These are phyloP conservation scores for Aplocera efformata DNA, from an alignment of 2,888 invertebrate genomes.

Conservation along the genomic window DNA sequence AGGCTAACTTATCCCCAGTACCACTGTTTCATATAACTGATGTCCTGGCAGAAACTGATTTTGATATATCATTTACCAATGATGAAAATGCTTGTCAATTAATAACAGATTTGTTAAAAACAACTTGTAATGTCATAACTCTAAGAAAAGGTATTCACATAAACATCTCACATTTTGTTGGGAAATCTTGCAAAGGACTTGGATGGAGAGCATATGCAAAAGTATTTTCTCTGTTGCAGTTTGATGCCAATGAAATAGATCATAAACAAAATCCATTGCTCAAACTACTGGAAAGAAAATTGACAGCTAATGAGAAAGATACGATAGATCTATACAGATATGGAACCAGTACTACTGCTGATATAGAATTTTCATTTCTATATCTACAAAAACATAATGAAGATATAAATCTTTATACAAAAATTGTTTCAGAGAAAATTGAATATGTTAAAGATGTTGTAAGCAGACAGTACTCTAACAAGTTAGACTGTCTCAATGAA, in stretches of 20 bases:
- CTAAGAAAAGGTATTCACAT: slow-evolving; percentile 54
- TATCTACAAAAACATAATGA: slow-evolving; percentile 44
- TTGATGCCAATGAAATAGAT: slow-evolving; percentile 27
- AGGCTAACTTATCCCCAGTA: slow-evolving; percentile 61
- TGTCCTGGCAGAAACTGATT: slow-evolving; percentile 38
- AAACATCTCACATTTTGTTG: slow-evolving; percentile 51
- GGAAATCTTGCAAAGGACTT: slow-evolving; percentile 41
- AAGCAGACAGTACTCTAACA: slow-evolving; percentile 55
- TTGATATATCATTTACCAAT: slow-evolving; percentile 17
- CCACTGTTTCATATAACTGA: slow-evolving; percentile 57
- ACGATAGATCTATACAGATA: slow-evolving; percentile 35
- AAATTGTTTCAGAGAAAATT: slow-evolving; percentile 42
- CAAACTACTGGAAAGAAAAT: slow-evolving; percentile 26
- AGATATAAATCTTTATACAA: slow-evolving; percentile 35
- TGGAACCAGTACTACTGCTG: slow-evolving; percentile 34
- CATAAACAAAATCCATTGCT: slow-evolving; percentile 33
- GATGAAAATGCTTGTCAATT: slow-evolving; percentile 26
- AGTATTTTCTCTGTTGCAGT: slow-evolving; percentile 40
- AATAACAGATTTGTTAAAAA: slow-evolving; percentile 48
- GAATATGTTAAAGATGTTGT: slow-evolving; percentile 41
- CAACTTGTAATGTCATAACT: slow-evolving; percentile 58
- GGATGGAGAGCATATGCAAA: slow-evolving; percentile 45
- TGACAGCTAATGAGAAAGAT: slow-evolving; percentile 33
- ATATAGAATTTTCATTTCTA: slow-evolving; percentile 47
- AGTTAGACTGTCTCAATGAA: slow-evolving; percentile 46